Percentiles rank a stretch among this genome's conserved stretches.
phyloP scores from a whole-genome alignment of 2,113 vertebrate genomes.

The Astur gentilis region DNA sequence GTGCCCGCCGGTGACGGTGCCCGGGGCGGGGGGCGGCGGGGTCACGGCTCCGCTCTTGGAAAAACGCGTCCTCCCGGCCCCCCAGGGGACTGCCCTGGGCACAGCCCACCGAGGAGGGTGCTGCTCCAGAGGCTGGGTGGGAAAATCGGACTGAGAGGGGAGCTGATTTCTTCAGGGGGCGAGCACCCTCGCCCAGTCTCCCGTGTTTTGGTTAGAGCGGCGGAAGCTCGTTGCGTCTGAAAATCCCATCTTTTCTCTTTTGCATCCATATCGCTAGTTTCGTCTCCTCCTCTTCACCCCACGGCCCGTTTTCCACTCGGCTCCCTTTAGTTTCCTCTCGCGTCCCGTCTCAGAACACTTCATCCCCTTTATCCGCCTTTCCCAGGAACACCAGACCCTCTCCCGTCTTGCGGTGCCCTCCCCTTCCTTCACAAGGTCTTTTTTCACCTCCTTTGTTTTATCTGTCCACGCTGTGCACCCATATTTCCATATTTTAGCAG shows the following conservation, averaged over 20 bases:
- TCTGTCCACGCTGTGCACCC: fast-evolving
- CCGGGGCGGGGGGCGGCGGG: too few relatives aligned
- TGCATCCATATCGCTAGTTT: not conserved
- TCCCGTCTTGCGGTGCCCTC: not conserved
- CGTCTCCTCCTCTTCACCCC: not conserved
- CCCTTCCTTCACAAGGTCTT: not conserved
- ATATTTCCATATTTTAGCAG: not conserved
- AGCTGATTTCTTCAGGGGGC: not conserved
- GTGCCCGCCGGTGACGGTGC: not conserved
- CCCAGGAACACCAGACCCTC: not conserved
- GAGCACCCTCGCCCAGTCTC: not conserved
- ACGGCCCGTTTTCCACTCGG: not conserved
- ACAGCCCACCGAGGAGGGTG: fast-evolving
- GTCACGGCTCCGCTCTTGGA: fast-evolving
- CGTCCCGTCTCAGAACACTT: not conserved
- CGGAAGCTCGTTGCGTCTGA: not conserved
- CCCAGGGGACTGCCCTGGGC: fast-evolving
- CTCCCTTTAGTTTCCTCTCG: fast-evolving
- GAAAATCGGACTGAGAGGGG: not conserved
- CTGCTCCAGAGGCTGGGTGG: not conserved
- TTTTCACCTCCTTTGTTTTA: not conserved
- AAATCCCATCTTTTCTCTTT: not conserved
- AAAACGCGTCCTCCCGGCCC: not conserved
- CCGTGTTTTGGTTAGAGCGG: not conserved
- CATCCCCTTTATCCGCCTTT: not conserved